A percentile compares a stretch with the other conserved stretches of the same genome.
phyloP scores from a whole-genome alignment of 2,113 vertebrate genomes.

The Rattus norvegicus region DNA sequence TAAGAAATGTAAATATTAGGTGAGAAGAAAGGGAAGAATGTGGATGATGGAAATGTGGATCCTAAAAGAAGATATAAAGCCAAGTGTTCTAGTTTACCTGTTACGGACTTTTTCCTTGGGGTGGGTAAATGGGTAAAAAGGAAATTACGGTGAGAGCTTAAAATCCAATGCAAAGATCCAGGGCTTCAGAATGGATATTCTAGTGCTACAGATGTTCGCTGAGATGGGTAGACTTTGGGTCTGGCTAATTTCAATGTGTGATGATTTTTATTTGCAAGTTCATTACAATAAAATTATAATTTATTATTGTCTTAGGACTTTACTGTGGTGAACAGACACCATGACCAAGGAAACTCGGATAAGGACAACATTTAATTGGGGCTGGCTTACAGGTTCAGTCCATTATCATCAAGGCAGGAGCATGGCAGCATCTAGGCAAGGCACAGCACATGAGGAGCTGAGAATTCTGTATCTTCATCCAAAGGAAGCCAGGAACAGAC shows the following conservation, averaged over 20 bases:
- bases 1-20: not conserved
- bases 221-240: not conserved
- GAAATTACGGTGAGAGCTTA: no score
- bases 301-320: no score
- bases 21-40: not conserved
- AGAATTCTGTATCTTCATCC: no score
- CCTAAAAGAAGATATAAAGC: not conserved
- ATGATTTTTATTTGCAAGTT: not conserved
- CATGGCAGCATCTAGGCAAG: no score
- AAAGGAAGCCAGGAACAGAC: no score
- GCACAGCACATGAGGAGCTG: no score
- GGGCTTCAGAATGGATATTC: not conserved
- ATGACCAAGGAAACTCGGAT: no score
- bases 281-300: not conserved
- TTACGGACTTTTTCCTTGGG: not conserved
- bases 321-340: no score
- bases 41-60: not conserved
- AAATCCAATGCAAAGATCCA: not conserved
- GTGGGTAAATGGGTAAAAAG: not conserved
- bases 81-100: not conserved
- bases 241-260: not conserved
- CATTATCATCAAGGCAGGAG: no score
- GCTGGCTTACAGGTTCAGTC: no score
- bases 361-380: no score
- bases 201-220: not conserved